Conservation (phyloP, 2,113 vertebrate genomes). For the Neomonachus schauinslandi region DNA sequence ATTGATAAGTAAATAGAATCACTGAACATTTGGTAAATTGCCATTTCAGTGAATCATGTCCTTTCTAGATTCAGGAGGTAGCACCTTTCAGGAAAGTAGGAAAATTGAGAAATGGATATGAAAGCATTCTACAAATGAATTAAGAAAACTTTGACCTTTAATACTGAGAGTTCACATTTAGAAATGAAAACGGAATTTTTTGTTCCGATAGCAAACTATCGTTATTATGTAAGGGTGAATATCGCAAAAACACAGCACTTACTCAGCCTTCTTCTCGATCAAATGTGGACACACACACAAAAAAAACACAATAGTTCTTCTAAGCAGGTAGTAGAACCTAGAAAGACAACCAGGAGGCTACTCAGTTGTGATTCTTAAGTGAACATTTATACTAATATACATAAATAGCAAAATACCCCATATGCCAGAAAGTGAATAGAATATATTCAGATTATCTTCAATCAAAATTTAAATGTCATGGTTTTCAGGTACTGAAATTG, state of each 20-base stretch:
- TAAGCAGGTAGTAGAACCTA: background rate
- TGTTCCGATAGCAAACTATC: background rate
- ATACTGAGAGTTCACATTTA: background rate
- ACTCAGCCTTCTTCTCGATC: background rate
- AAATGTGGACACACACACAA: background rate
- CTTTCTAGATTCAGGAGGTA: slow-evolving; percentile 64
- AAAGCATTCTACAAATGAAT: slow-evolving; percentile 23
- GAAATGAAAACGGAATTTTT: background rate
- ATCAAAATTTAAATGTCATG: background rate
- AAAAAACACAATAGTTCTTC: background rate
- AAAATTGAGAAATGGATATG: background rate
- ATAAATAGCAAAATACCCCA: background rate
- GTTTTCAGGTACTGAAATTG: background rate
- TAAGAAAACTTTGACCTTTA: background rate
- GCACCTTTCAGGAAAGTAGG: slow-evolving; percentile 28
- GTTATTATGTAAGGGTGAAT: background rate
- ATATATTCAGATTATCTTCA: background rate
- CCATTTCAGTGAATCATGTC: slow-evolving; percentile 53
- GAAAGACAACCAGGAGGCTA: background rate
- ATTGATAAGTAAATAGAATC: slow-evolving; percentile 76
- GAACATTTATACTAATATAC: background rate
- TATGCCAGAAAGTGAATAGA: background rate
- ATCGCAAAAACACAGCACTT: background rate
- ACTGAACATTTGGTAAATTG: slow-evolving; percentile 78
- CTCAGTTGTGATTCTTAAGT: background rate